Evolutionary conservation across 2,113 vertebrate genomes (phyloP).

Genomic region (Mus pahari): DNA sequence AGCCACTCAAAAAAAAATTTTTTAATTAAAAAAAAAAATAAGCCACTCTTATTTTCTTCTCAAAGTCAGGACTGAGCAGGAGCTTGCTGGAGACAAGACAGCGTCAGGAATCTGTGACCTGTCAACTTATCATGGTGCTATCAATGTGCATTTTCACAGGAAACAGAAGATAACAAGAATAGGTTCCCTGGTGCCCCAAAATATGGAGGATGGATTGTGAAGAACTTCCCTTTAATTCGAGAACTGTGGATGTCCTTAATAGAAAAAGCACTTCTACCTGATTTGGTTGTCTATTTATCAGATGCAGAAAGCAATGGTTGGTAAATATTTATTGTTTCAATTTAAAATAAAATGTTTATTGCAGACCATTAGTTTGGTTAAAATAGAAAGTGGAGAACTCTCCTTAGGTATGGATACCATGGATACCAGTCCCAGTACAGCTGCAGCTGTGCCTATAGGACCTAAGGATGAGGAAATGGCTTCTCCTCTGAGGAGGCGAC

Average conservation of each 20-base stretch:
- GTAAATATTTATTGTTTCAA: constrained; percentile 76
- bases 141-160: constrained; percentile 76
- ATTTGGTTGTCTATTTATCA: constrained; percentile 90
- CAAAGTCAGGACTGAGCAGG: background rate
- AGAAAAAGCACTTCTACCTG: constrained; percentile 88
- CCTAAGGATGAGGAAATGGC: background rate
- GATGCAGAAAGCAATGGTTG: constrained; percentile 88
- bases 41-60: background rate
- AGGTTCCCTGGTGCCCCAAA: constrained; percentile 84
- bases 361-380: constrained; percentile 26
- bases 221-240: constrained; percentile 90
- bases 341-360: constrained; percentile 43
- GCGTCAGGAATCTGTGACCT: background rate
- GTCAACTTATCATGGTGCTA: background rate
- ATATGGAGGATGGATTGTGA: constrained; percentile 93
- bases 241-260: constrained; percentile 87
- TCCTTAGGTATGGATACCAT: background rate
- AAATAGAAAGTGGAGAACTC: constrained; percentile 37
- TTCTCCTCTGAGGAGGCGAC: background rate
- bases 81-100: constrained; percentile 13
- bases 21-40: no score
- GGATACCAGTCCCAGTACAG: background rate
- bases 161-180: constrained; percentile 85
- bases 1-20: no score
- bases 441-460: background rate